Percentiles rank a stretch among this genome's conserved stretches.
Evolutionary conservation across 1,140 invertebrate genomes (phyloP).

Genomic region (Brachionus rubens): DNA sequence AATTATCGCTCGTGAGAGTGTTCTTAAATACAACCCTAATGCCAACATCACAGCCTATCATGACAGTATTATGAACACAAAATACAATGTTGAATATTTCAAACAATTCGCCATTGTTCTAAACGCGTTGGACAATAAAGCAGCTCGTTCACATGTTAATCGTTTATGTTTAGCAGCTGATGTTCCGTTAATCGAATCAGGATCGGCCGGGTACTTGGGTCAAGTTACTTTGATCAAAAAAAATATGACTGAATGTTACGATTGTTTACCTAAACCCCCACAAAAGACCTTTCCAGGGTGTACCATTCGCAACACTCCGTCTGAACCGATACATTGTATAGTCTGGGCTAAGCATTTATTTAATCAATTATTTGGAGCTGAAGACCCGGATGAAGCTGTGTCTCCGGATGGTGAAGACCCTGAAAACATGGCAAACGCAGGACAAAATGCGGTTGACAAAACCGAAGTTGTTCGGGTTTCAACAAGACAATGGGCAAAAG

Average conservation of each 20-base stretch:
- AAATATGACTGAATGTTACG: constrained; percentile 89
- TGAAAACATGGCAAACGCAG: constrained; percentile 67
- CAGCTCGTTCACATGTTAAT: constrained; percentile 96
- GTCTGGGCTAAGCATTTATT: constrained; percentile 99
- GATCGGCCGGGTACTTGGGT: constrained; percentile 91
- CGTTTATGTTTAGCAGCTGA: constrained; percentile 93
- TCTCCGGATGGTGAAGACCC: constrained; percentile 93
- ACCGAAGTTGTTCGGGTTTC: constrained; percentile 73
- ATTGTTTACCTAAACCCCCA: constrained; percentile 84
- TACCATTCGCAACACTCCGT: constrained; percentile 98
- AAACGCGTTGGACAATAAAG: constrained; percentile 93
- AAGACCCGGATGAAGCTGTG: constrained; percentile 85
- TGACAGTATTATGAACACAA: constrained; percentile 82
- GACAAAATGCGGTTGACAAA: constrained; percentile 61
- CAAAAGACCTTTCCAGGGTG: constrained; percentile 94
- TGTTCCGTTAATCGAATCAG: constrained; percentile 89
- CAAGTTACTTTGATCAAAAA: constrained; percentile 67
- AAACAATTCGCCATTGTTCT: constrained; percentile 86
- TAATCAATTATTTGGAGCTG: constrained; percentile 91
- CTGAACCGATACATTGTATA: constrained; percentile 96
- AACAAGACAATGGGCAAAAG: constrained; percentile 83
- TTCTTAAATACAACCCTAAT: constrained; percentile 80
- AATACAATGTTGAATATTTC: constrained; percentile 87
- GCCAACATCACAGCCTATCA: constrained; percentile 83
- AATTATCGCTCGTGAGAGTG: constrained; percentile 75